Evolutionary conservation across 2,113 vertebrate species (phyloP).

Genomic region (Epinephelus fuscoguttatus): DNA sequence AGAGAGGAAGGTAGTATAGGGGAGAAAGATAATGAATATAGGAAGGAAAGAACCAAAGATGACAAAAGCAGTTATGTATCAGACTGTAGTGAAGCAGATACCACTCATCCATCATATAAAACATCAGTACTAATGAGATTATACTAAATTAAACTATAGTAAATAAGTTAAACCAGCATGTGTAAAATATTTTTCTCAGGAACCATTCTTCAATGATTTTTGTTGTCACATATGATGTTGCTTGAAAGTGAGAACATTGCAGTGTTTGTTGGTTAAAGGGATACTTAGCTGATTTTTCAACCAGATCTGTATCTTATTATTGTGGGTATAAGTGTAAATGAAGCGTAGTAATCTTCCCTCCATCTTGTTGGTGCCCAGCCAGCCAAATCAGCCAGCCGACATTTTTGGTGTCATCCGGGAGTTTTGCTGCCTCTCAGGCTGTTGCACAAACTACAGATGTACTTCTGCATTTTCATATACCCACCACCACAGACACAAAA

Average conservation of each 20-base stretch:
- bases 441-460: too few species aligned
- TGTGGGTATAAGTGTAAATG: too few species aligned
- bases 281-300: too few species aligned
- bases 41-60: background rate
- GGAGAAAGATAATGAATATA: background rate
- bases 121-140: background rate
- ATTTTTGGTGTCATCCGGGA: too few species aligned
- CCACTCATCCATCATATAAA: background rate
- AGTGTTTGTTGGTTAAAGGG: background rate
- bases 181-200: background rate
- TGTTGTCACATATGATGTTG: background rate
- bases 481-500: too few species aligned
- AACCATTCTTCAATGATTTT: background rate
- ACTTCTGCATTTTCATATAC: too few species aligned
- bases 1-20: background rate
- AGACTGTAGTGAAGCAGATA: background rate
- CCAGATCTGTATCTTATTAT: too few species aligned
- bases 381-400: too few species aligned
- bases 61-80: background rate
- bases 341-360: too few species aligned
- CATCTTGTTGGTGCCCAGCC: too few species aligned
- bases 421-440: too few species aligned
- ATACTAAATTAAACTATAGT: background rate
- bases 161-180: too few species aligned
- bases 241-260: background rate